Evolutionary conservation across 2,797 vertebrate genomes (phyloP), one percentile per base, ranked within the genome.

Genomic region (Trachurus trachurus): DNA sequence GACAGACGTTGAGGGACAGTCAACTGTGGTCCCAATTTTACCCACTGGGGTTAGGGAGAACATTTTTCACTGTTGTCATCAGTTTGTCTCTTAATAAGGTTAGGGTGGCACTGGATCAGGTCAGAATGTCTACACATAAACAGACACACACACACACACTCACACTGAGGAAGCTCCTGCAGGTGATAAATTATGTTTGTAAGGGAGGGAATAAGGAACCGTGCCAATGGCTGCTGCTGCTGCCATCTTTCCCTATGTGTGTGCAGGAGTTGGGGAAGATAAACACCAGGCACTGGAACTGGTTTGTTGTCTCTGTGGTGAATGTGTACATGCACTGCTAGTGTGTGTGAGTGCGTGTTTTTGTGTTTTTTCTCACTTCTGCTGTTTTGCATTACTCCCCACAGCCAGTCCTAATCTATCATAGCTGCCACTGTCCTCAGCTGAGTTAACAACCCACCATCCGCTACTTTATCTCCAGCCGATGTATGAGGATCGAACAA

Each of bases 161-260:
- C 34, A 56, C 34, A 56, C 44, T 13, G 40, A 65, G 63, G 81
- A 84, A 47, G 53, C 87, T 87, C 83, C 86, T 86, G 80, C 83
- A 87, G 84, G 82, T 92, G 93, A 94, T 93, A 82, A 92, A 93
- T 92, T 87, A 85, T 85, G 88, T 92, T 93, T 86, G 83, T 70
- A 70, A 76, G 83, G 66, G 68, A 66, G 75, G 72, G 71, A 78
- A 87, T 75, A 72, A 85, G 84, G 76, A 78, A 65, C 82, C 19
- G 71, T 87, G 89, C 88, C 87, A 88, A 78, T 81, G 69, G 83
- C 70, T 9, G 53, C 85, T 68, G 74, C 81, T 89, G 74, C 82
- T 89, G 83, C 88, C 78, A 87, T 85, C 64, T 82, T 79, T 85
- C 76, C 60, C 60, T 77, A 19, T 70, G 76, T 76, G 79, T 84